Conservation (phyloP, 2,797 vertebrate genomes). For the Poeciliopsis paucimaculata region DNA sequence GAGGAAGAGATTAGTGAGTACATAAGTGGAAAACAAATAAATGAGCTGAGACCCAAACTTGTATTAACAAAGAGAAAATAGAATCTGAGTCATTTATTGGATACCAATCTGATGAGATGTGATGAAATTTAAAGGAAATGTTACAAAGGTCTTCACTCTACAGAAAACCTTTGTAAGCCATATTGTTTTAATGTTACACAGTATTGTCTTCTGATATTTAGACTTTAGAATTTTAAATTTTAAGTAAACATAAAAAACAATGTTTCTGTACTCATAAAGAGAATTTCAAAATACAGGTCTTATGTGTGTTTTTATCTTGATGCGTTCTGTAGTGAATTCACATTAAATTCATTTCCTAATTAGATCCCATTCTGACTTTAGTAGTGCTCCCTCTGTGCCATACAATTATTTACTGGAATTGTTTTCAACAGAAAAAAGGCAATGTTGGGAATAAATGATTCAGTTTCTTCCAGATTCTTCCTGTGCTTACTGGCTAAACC, state of each 20-base stretch:
- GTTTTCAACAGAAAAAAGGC: neutral
- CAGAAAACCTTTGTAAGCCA: neutral
- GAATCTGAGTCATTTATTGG: neutral
- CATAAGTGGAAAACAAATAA: neutral
- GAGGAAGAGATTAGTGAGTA: neutral
- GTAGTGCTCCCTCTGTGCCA: neutral
- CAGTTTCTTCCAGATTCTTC: neutral
- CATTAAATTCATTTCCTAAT: neutral
- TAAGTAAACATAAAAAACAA: neutral
- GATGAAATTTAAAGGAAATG: neutral
- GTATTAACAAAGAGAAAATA: neutral
- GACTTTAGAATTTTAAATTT: neutral
- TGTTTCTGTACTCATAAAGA: neutral
- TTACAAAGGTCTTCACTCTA: neutral
- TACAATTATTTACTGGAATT: neutral
- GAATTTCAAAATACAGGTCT: neutral
- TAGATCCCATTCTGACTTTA: neutral
- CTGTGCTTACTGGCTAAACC: neutral
- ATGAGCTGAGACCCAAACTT: neutral
- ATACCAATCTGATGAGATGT: neutral
- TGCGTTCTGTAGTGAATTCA: neutral
- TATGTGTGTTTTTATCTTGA: neutral
- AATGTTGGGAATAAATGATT: neutral
- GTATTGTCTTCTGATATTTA: neutral
- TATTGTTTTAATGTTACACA: neutral